phyloP scores from a whole-genome alignment of 1,140 invertebrate genomes.

The Ceratina australensis region DNA sequence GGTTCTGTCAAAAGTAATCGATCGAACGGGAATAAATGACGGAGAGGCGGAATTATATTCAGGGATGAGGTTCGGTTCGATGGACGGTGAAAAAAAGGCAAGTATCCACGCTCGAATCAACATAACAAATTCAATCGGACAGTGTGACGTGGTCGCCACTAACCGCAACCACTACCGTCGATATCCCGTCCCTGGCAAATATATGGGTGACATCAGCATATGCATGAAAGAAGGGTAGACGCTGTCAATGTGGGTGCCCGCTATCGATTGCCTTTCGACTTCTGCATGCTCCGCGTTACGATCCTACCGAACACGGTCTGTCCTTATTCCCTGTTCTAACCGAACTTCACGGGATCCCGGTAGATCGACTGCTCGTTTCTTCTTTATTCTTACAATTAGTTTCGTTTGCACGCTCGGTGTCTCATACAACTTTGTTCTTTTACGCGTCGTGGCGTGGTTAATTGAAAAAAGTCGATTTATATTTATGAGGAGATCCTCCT shows the following conservation, averaged over 20 bases:
- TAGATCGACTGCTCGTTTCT: not conserved
- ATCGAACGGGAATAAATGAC: no score
- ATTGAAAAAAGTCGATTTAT: constrained; percentile 77
- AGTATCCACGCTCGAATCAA: constrained; percentile 58
- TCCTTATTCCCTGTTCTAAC: no score
- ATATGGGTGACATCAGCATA: constrained; percentile 74
- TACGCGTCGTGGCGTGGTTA: constrained; percentile 47
- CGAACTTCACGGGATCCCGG: no score
- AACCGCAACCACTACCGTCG: constrained; percentile 33
- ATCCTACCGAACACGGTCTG: not conserved
- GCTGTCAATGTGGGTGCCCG: constrained; percentile 61
- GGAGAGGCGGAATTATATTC: no score
- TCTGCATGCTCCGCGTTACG: constrained; percentile 40
- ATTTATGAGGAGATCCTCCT: constrained; percentile 72
- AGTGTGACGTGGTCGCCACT: constrained; percentile 14
- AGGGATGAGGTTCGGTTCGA: no score
- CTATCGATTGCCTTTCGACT: constrained; percentile 72
- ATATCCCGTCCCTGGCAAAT: constrained; percentile 52
- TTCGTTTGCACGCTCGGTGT: no score
- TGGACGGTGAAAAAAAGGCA: not conserved
- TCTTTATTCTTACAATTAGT: no score
- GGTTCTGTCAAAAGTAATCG: no score
- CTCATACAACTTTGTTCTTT: constrained; percentile 16
- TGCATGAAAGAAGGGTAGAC: constrained; percentile 75
- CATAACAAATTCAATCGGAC: constrained; percentile 69